Conservation (phyloP, 2,113 vertebrate genomes). For the Haliaeetus leucogaster region DNA sequence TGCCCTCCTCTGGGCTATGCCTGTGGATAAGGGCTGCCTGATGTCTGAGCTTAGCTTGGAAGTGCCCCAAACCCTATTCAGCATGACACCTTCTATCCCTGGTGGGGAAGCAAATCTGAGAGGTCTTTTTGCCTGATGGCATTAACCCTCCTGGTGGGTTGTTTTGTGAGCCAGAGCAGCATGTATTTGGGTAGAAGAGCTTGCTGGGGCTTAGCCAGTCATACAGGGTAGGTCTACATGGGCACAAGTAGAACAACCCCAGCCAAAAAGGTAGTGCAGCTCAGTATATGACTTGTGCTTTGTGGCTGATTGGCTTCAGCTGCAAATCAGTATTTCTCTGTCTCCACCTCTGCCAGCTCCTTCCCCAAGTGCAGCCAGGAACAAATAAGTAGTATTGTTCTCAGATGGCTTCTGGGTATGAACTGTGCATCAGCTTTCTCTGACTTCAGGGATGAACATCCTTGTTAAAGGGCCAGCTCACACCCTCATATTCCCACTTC, state of each 20-base stretch:
- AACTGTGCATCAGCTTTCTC: not conserved
- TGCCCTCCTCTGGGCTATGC: not conserved
- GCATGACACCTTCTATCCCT: not conserved
- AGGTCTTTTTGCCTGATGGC: not conserved
- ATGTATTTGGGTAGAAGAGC: not conserved
- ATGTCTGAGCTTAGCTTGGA: not conserved
- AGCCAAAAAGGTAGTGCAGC: not conserved
- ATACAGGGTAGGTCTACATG: not conserved
- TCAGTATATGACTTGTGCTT: accelerated
- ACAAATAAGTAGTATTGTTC: not conserved
- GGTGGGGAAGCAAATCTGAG: not conserved
- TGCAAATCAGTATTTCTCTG: not conserved
- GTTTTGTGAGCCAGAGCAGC: not conserved
- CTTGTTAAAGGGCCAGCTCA: not conserved
- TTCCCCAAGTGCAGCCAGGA: not conserved
- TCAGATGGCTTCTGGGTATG: not conserved
- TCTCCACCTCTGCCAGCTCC: not conserved
- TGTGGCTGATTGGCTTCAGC: not conserved
- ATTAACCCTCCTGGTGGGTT: not conserved
- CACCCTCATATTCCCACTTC: not conserved
- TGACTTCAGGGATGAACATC: not conserved
- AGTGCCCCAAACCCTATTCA: not conserved
- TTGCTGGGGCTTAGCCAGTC: not conserved
- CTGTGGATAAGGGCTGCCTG: not conserved
- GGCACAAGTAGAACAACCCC: not conserved